A percentile compares a stretch with the other conserved stretches of the same genome.
Conservation (phyloP, 2,113 vertebrate genomes). For the Vulpes ferrilata region DNA sequence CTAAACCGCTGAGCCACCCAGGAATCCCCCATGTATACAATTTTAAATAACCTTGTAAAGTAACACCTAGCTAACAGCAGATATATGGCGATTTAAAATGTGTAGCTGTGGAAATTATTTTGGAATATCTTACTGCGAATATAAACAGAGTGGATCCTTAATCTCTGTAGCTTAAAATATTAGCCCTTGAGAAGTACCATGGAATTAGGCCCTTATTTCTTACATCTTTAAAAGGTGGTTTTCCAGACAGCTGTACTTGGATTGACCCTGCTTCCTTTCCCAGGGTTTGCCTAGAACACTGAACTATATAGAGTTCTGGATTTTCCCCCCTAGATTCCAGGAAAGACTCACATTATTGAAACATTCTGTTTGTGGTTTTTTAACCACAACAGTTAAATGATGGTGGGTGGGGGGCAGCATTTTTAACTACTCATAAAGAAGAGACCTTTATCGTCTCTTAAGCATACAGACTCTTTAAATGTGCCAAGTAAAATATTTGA, state of each 20-base stretch:
- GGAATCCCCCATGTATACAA: no score
- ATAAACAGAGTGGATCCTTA: neutral
- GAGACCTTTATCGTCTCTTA: neutral
- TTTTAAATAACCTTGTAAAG: slow-evolving; percentile 18
- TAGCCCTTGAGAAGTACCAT: neutral
- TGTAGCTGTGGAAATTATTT: neutral
- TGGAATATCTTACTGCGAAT: neutral
- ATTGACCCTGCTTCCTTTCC: neutral
- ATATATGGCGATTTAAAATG: neutral
- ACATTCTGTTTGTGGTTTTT: neutral
- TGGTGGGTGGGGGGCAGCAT: neutral
- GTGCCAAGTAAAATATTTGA: neutral
- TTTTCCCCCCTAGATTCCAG: neutral
- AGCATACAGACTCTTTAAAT: slow-evolving; percentile 8
- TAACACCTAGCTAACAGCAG: neutral
- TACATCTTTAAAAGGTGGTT: neutral
- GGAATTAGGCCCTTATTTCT: neutral
- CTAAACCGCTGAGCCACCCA: no score
- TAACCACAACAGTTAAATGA: no score
- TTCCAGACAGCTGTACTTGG: neutral
- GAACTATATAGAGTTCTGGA: neutral
- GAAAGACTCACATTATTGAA: neutral
- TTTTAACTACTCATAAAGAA: neutral
- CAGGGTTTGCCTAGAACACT: neutral
- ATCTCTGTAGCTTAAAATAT: neutral